Conservation (phyloP, 1,140 invertebrate genomes). For the Drosophila tropicalis region DNA sequence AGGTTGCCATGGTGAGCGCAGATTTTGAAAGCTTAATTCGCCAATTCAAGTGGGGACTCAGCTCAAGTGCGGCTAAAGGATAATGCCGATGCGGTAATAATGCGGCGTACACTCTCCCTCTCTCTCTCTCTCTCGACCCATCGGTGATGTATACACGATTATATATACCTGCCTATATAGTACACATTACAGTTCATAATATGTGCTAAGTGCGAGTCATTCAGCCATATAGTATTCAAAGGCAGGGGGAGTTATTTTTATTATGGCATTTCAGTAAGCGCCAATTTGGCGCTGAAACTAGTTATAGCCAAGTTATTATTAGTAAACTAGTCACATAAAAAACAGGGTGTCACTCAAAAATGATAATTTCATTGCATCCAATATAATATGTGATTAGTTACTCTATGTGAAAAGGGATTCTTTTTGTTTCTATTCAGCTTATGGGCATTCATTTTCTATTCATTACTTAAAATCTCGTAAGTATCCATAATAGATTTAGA, state of each 20-base stretch:
- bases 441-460: too few species aligned
- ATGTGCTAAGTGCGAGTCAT: slow-evolving; percentile 28
- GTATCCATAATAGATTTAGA: too few species aligned
- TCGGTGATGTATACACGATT: slow-evolving; percentile 11
- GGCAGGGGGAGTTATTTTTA: slow-evolving; percentile 20
- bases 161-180: not conserved
- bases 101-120: not conserved
- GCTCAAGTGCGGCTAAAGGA: slow-evolving; percentile 33
- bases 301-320: slow-evolving; percentile 34
- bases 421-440: too few species aligned
- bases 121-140: slow-evolving; percentile 3
- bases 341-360: slow-evolving; percentile 11
- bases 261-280: slow-evolving; percentile 39
- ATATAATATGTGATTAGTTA: not conserved
- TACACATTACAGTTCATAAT: not conserved
- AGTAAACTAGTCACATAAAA: slow-evolving; percentile 26
- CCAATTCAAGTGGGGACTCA: slow-evolving; percentile 42
- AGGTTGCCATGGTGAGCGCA: slow-evolving; percentile 32
- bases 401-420: too few species aligned
- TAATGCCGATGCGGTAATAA: slow-evolving; percentile 60
- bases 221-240: slow-evolving; percentile 23
- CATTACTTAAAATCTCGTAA: too few species aligned
- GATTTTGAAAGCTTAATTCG: slow-evolving; percentile 51
- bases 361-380: not conserved
- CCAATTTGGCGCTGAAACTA: slow-evolving; percentile 53